phyloP scores from a whole-genome alignment of 1,140 invertebrate genomes.

The Drosophila orena region DNA sequence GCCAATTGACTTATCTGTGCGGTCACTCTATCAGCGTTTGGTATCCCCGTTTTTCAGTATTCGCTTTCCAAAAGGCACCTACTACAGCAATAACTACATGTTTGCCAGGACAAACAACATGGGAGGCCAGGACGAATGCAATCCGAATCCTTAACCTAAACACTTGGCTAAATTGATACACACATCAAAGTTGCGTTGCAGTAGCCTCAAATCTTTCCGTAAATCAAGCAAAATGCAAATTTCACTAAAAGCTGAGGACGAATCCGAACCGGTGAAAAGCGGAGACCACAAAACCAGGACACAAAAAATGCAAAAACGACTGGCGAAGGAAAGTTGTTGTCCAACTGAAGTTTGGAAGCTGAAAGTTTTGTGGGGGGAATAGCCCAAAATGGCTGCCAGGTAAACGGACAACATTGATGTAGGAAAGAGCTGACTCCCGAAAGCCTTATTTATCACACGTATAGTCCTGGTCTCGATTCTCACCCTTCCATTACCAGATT shows the following conservation, averaged over 20 bases:
- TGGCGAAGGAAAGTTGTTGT: slow-evolving; percentile 59
- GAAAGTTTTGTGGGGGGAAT: slow-evolving; percentile 21
- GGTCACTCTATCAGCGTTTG: slow-evolving; percentile 57
- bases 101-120: slow-evolving; percentile 70
- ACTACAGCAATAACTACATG: slow-evolving; percentile 68
- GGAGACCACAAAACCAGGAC: slow-evolving; percentile 52
- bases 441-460: slow-evolving; percentile 79
- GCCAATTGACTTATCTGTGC: slow-evolving; percentile 77
- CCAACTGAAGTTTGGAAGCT: slow-evolving; percentile 34
- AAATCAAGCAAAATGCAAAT: slow-evolving; percentile 82
- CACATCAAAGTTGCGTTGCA: slow-evolving; percentile 80
- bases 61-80: slow-evolving; percentile 9
- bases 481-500: slow-evolving; percentile 60
- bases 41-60: not conserved
- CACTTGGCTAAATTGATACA: slow-evolving; percentile 78
- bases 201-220: slow-evolving; percentile 81
- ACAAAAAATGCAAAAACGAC: slow-evolving; percentile 23
- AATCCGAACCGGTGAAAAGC: slow-evolving; percentile 28
- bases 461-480: slow-evolving; percentile 17
- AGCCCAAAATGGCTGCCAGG: slow-evolving; percentile 44
- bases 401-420: slow-evolving; percentile 41
- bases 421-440: slow-evolving; percentile 12
- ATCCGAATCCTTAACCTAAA: slow-evolving; percentile 55
- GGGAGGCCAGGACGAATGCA: slow-evolving; percentile 34
- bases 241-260: slow-evolving; percentile 60